phyloP scores from a whole-genome alignment of 2,888 invertebrate species.

The Eupeodes latifasciatus region DNA sequence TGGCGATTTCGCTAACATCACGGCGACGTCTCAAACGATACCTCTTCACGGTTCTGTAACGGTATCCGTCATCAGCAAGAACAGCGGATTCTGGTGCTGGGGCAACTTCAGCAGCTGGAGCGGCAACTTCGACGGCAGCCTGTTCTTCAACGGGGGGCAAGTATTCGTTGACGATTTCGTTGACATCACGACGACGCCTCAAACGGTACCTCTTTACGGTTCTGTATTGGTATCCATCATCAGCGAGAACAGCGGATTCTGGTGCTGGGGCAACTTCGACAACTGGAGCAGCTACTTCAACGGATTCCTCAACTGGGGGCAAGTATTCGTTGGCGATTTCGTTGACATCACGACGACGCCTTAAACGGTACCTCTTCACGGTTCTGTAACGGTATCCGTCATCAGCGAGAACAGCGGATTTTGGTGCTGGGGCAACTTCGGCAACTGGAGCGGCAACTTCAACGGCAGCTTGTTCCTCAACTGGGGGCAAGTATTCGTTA shows the following conservation, averaged over 20 bases:
- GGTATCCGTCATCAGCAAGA: conserved; percentile 61
- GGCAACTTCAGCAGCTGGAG: conserved; percentile 36
- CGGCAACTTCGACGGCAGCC: conserved; percentile 21
- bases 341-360: conserved; percentile 78
- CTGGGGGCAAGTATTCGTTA: conserved; percentile 77
- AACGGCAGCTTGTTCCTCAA: conserved; percentile 37
- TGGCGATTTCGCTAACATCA: conserved; percentile 78
- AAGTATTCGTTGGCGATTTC: conserved; percentile 77
- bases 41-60: conserved; percentile 62
- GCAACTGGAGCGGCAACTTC: conserved; percentile 48
- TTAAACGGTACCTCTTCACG: conserved; percentile 44
- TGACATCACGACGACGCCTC: conserved; percentile 77
- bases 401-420: conserved; percentile 44
- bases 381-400: conserved; percentile 71
- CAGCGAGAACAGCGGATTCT: conserved; percentile 41
- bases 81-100: conserved; percentile 43
- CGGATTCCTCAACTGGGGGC: conserved; percentile 52
- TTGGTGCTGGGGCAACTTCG: conserved; percentile 42
- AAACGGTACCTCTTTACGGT: conserved; percentile 54
- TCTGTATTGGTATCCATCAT: conserved; percentile 68
- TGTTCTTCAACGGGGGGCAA: conserved; percentile 77
- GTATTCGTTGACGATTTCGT: conserved; percentile 80
- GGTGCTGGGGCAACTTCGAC: conserved; percentile 46
- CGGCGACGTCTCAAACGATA: conserved; percentile 70
- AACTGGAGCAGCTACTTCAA: conserved; percentile 52